phyloP scores from a whole-genome alignment of 2,797 vertebrate species.

The Phrynocephalus forsythii region DNA sequence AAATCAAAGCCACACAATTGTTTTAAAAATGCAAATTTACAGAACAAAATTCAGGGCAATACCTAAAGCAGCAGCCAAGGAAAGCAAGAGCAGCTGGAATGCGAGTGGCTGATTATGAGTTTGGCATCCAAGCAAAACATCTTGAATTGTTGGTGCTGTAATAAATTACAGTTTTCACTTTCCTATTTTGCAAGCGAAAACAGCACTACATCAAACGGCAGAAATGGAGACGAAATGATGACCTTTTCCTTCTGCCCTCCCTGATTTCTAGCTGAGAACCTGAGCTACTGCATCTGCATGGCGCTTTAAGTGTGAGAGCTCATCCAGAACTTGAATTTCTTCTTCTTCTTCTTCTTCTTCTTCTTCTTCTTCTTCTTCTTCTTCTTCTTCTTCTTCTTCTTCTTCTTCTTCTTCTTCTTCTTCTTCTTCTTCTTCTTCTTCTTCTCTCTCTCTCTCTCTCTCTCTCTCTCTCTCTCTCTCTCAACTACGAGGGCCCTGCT shows the following conservation, averaged over 20 bases:
- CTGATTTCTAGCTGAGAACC: slow-evolving; percentile 38
- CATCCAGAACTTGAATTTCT: not conserved
- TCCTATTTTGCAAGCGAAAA: slow-evolving; percentile 82
- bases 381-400: no score
- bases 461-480: no score
- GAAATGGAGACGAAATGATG: slow-evolving; percentile 71
- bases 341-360: no score
- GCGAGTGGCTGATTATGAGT: slow-evolving; percentile 74
- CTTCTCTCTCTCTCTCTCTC: no score
- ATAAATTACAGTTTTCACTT: slow-evolving; percentile 83
- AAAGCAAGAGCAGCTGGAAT: slow-evolving; percentile 82
- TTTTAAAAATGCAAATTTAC: slow-evolving; percentile 81
- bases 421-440: no score
- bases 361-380: no score
- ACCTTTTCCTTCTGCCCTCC: slow-evolving; percentile 65
- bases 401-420: no score
- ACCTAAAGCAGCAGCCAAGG: slow-evolving; percentile 78
- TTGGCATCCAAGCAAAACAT: slow-evolving; percentile 82
- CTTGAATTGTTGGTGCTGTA: slow-evolving; percentile 80
- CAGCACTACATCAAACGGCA: slow-evolving; percentile 75
- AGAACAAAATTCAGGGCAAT: slow-evolving; percentile 80
- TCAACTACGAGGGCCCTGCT: no score
- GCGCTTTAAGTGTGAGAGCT: slow-evolving; percentile 37
- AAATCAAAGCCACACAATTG: slow-evolving; percentile 75
- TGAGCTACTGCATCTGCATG: slow-evolving; percentile 20